phyloP scores from a whole-genome alignment of 2,113 vertebrate species.

The Amia ocellicauda region DNA sequence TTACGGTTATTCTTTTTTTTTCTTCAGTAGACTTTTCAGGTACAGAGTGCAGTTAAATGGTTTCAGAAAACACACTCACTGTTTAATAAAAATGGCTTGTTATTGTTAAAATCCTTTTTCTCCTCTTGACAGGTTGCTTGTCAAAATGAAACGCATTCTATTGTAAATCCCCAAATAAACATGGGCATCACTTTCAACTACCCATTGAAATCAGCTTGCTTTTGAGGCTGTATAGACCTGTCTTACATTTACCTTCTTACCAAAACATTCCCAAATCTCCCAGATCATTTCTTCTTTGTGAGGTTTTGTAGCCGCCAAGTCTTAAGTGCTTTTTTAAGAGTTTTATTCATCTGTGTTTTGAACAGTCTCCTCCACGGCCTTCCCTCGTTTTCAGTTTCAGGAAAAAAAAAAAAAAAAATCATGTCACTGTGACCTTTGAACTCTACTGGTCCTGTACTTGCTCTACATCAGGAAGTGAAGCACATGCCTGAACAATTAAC shows the following conservation, averaged over 20 bases:
- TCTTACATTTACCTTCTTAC: constrained; percentile 34
- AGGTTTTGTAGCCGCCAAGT: constrained; percentile 46
- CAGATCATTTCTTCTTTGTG: constrained; percentile 51
- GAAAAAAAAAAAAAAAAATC: constrained; percentile 34
- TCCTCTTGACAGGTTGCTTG: not conserved
- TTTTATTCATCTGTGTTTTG: constrained; percentile 52
- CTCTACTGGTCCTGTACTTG: constrained; percentile 52
- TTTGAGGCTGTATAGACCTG: constrained; percentile 18
- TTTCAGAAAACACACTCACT: no score
- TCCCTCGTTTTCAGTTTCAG: constrained; percentile 44
- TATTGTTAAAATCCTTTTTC: not conserved
- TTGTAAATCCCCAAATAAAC: not conserved
- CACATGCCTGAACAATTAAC: constrained; percentile 70
- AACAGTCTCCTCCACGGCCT: constrained; percentile 55
- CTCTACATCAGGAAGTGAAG: constrained; percentile 62
- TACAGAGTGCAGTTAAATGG: no score
- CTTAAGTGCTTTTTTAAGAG: constrained; percentile 60
- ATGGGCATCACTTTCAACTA: constrained; percentile 1
- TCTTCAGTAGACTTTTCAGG: no score
- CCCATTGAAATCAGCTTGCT: not conserved
- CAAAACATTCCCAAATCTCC: constrained; percentile 27
- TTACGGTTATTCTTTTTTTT: no score
- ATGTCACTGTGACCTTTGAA: constrained; percentile 59
- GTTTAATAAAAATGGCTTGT: no score
- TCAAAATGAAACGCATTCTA: not conserved